Evolutionary conservation across 92 coral and sea anemone species (phyloP).

Genomic region (Zoanthus solanderi): DNA sequence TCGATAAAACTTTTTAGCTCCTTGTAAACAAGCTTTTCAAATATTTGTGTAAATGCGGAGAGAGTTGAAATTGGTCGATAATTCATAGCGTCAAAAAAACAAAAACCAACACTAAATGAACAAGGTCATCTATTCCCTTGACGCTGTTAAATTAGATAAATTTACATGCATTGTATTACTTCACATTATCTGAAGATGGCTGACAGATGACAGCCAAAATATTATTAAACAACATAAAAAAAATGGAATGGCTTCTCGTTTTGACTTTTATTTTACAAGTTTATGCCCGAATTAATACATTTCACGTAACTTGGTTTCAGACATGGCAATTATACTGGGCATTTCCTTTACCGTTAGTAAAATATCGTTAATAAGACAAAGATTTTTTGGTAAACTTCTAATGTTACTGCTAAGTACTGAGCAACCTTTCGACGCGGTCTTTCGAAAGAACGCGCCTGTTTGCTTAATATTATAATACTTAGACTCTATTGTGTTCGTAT

Average conservation of each 20-base stretch:
- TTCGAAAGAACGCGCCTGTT: constrained; percentile 21
- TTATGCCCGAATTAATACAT: not conserved
- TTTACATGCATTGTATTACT: too few relatives aligned
- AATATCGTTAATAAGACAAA: constrained; percentile 11
- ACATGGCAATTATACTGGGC: not conserved
- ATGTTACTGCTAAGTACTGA: constrained; percentile 19
- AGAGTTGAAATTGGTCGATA: too few relatives aligned
- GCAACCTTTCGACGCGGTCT: not conserved
- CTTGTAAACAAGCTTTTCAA: too few relatives aligned
- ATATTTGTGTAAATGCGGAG: not conserved
- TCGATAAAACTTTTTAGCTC: too few relatives aligned
- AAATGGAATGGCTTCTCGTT: too few relatives aligned
- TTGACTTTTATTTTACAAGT: too few relatives aligned
- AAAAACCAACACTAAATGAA: too few relatives aligned
- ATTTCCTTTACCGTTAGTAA: constrained; percentile 12
- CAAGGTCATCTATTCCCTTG: not conserved
- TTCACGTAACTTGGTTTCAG: not conserved
- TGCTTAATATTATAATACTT: constrained; percentile 6
- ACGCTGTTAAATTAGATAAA: too few relatives aligned
- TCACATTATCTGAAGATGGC: too few relatives aligned
- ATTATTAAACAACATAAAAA: too few relatives aligned
- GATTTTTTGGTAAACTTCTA: constrained; percentile 17
- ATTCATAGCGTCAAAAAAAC: too few relatives aligned
- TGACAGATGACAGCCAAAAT: too few relatives aligned
- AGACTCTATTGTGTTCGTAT: constrained; percentile 9